Base-by-base conservation (phyloP, 2,888 invertebrate genomes). In the Apotomis betuletana region DNA sequence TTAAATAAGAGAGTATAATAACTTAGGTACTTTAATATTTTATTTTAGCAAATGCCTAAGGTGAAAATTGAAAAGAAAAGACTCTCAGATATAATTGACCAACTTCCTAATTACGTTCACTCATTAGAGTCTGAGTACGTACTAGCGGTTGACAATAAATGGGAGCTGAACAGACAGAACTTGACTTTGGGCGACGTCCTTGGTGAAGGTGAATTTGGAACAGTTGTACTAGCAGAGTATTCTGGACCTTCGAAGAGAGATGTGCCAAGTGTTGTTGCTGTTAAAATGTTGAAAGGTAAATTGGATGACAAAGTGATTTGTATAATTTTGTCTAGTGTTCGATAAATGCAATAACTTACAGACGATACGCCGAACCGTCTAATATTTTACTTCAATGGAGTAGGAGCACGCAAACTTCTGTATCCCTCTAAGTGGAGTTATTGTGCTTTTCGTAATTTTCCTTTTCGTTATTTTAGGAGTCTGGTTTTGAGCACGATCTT, bases 171-270 rank as follows among this genome's bases (percentile, higher is more conserved):
- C 0, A 91, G 99, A 67, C 96, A 96, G 69, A 95, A 96, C 71
- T 90, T 99, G 0, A 89, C 93, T 0, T 85, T 99, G 4, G 97
- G 98, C 0, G 96, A 97, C 80, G 96, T 96, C 15, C 91, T 99
- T 3, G 99, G 99, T 0, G 99, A 99, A 83, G 99, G 99, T 0
- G 99, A 99, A 13, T 99, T 99, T 83, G 99, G 99, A 0, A 97
- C 98, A 80, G 99, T 99, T 0, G 96, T 98, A 58, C 96, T 97
- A 87, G 98, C 97, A 0, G 97, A 98, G 82, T 97, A 97, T 0
- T 94, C 95, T 69, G 96, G 96, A 6, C 91, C 96, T 64, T 81
- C 95, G 73, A 96, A 96, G 78, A 95, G 95, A 10, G 96, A 96
- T n/a, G 90, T 95, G 69, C 94, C 94, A 65, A 95, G 95, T 9